A percentile compares a stretch with the other conserved stretches of the same genome.
Evolutionary conservation across 2,113 vertebrate genomes (phyloP).

Genomic region (Nymphicus hollandicus): DNA sequence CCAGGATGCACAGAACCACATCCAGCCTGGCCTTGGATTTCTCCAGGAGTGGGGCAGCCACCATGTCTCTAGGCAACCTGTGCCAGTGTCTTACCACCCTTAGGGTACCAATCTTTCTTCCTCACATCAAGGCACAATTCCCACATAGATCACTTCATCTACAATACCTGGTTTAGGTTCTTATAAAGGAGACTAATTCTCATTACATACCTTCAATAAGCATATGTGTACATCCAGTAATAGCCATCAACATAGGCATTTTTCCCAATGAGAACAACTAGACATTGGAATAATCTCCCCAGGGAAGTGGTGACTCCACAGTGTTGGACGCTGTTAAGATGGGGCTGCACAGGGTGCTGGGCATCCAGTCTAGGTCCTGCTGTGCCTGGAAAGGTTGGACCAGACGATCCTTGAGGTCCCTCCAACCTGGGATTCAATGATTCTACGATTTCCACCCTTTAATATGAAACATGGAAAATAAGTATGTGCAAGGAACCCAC

Average conservation of each 20-base stretch:
- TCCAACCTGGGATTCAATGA: background rate
- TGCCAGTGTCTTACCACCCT: background rate
- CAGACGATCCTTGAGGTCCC: background rate
- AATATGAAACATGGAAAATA: background rate
- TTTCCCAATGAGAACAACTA: background rate
- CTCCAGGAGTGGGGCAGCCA: background rate
- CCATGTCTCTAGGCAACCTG: background rate
- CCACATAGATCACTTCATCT: background rate
- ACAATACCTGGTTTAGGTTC: background rate
- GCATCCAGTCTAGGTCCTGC: background rate
- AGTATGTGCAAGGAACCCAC: rapidly evolving
- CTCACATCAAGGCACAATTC: rapidly evolving
- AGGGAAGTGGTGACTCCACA: background rate
- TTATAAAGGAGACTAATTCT: no score
- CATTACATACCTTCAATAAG: background rate
- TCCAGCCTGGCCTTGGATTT: background rate
- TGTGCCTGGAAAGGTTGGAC: background rate
- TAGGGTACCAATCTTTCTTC: background rate
- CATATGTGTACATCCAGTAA: background rate
- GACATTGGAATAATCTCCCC: background rate
- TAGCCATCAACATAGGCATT: background rate
- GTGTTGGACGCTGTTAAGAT: background rate
- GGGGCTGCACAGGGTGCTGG: background rate
- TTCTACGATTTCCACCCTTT: background rate
- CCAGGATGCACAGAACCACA: background rate